These are phyloP conservation scores for Corythaeola cristata DNA, from an alignment of 2,113 vertebrate species.

Conservation along the genomic window DNA sequence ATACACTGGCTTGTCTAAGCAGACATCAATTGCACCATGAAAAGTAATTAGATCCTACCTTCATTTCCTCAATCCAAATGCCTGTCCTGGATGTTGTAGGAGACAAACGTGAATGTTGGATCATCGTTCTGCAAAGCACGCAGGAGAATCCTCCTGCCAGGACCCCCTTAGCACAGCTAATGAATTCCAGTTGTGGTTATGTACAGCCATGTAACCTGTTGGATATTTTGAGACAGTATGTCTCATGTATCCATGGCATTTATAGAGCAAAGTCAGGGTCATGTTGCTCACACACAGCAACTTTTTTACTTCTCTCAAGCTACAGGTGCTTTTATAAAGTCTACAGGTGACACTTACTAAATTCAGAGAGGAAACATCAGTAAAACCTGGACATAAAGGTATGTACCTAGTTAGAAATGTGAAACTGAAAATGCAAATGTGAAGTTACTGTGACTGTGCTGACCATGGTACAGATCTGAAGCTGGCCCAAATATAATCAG, in stretches of 20 bases:
- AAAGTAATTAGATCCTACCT: neutral
- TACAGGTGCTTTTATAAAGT: neutral
- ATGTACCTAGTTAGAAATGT: neutral
- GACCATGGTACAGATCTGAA: neutral
- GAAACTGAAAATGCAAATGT: neutral
- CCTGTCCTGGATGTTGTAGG: neutral
- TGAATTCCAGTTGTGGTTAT: neutral
- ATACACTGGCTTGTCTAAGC: neutral
- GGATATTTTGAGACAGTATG: neutral
- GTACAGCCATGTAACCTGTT: neutral
- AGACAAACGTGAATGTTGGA: accelerated
- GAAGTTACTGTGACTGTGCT: neutral
- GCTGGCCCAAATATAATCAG: neutral
- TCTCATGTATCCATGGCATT: neutral
- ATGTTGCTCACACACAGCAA: neutral
- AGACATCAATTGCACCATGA: neutral
- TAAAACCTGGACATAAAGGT: neutral
- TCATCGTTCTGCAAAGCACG: neutral
- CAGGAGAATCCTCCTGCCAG: neutral
- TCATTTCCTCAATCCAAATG: neutral
- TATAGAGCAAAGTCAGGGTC: neutral
- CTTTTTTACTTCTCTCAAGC: neutral
- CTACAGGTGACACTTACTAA: neutral
- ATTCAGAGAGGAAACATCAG: neutral
- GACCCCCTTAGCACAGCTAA: neutral